phyloP scores from a whole-genome alignment of 2,888 invertebrate genomes.

The Leucophenga montana region DNA sequence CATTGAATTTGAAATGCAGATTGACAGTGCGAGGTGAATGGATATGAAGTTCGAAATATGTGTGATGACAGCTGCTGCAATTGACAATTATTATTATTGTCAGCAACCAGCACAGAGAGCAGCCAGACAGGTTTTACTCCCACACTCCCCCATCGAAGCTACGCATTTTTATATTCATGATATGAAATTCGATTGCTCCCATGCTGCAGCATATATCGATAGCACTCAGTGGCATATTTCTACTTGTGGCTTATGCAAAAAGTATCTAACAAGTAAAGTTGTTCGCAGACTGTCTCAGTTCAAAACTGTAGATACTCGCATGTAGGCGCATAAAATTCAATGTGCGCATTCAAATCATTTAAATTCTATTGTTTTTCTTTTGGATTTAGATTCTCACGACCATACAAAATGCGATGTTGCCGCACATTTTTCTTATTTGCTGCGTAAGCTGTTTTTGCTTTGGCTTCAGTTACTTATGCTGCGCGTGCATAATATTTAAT shows the following conservation, averaged over 20 bases:
- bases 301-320: no score
- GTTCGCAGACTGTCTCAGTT: no score
- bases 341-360: slow-evolving; percentile 68
- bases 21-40: background rate
- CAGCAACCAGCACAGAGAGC: slow-evolving; percentile 55
- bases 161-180: slow-evolving; percentile 11
- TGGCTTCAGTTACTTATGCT: background rate
- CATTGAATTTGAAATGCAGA: background rate
- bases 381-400: slow-evolving; percentile 47
- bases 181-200: slow-evolving; percentile 39
- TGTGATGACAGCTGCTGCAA: slow-evolving; percentile 59
- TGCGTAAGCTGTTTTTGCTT: slow-evolving; percentile 9
- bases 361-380: slow-evolving; percentile 64
- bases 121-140: no score
- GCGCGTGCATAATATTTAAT: slow-evolving; percentile 4
- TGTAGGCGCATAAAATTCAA: slow-evolving; percentile 55
- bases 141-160: no score
- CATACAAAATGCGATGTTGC: background rate
- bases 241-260: slow-evolving; percentile 15
- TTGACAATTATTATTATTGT: slow-evolving; percentile 66
- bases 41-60: background rate
- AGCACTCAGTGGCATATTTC: slow-evolving; percentile 36
- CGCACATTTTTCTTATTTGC: background rate
- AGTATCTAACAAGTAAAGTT: no score
- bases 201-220: slow-evolving; percentile 31